Percentiles rank a stretch among this genome's conserved stretches.
Conservation (phyloP, 2,797 vertebrate genomes). For the Poeciliopsis turneri region DNA sequence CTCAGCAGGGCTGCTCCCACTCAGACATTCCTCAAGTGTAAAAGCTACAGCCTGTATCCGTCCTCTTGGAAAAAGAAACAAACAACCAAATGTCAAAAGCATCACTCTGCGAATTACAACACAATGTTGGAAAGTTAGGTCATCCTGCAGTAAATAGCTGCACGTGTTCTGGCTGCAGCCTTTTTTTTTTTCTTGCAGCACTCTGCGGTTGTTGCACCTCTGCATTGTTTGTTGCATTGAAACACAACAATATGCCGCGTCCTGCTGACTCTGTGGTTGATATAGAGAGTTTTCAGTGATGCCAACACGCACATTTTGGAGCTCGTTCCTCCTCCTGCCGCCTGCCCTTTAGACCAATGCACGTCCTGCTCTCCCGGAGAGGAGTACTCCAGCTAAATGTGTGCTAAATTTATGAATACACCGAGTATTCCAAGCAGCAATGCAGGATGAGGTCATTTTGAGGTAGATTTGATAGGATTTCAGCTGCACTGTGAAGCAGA, state of each 20-base stretch:
- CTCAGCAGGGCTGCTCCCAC: slow-evolving; percentile 35
- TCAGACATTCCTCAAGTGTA: slow-evolving; percentile 3
- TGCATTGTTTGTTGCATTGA: slow-evolving; percentile 54
- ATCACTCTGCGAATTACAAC: slow-evolving; percentile 4
- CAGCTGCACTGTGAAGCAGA: neutral
- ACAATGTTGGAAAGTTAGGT: slow-evolving; percentile 29
- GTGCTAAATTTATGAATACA: neutral
- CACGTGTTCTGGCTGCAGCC: slow-evolving; percentile 18
- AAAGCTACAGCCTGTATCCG: neutral
- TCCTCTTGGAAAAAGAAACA: neutral
- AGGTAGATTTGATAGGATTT: neutral
- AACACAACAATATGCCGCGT: slow-evolving; percentile 50
- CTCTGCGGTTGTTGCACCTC: neutral
- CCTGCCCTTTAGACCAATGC: slow-evolving; percentile 48
- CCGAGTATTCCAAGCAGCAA: neutral
- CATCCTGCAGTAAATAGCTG: slow-evolving; percentile 22
- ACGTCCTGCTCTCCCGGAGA: neutral
- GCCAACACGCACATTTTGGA: neutral
- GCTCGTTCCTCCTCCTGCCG: neutral
- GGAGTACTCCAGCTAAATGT: neutral
- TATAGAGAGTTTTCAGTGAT: neutral
- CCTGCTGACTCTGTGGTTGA: slow-evolving; percentile 58
- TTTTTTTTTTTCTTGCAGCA: neutral
- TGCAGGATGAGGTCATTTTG: neutral
- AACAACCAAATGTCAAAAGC: neutral